Evolutionary conservation across 2,888 invertebrate species (phyloP).

Genomic region (Xestobium rufovillosum): DNA sequence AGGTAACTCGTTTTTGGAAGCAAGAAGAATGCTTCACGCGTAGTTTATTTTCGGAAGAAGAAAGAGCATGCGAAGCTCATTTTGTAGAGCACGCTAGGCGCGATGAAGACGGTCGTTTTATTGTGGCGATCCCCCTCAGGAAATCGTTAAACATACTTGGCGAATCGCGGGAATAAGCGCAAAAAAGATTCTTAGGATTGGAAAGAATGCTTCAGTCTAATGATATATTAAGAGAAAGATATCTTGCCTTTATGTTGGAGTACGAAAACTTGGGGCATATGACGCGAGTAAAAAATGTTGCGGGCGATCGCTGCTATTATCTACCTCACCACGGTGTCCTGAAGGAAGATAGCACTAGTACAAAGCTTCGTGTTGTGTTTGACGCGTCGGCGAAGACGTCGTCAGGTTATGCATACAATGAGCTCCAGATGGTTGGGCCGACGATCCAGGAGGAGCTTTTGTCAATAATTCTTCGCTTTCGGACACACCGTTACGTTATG

Average conservation of each 20-base stretch:
- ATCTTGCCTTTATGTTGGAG: too few species aligned
- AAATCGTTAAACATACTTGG: too few species aligned
- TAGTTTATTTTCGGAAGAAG: conserved; percentile 14
- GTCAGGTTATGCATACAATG: conserved; percentile 17
- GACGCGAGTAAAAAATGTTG: too few species aligned
- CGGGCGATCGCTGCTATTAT: too few species aligned
- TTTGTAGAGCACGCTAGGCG: conserved; percentile 14
- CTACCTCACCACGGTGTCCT: too few species aligned
- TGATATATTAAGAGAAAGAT: background rate
- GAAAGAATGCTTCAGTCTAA: background rate
- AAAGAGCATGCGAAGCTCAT: conserved; percentile 20
- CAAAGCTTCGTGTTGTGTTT: too few species aligned
- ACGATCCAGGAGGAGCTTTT: conserved; percentile 16
- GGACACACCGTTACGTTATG: conserved; percentile 16
- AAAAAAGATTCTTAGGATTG: too few species aligned
- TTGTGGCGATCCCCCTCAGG: too few species aligned
- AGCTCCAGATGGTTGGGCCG: conserved; percentile 13
- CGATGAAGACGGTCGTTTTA: too few species aligned
- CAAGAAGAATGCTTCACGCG: conserved; percentile 16
- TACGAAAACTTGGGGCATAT: too few species aligned
- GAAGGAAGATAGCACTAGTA: too few species aligned
- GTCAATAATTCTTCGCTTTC: conserved; percentile 15
- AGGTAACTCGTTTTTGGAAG: conserved; percentile 21
- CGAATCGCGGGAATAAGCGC: too few species aligned
- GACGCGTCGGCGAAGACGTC: conserved; percentile 10